These are phyloP conservation scores for Nephrotoma flavescens DNA, from an alignment of 2,888 invertebrate species.

Conservation along the genomic window DNA sequence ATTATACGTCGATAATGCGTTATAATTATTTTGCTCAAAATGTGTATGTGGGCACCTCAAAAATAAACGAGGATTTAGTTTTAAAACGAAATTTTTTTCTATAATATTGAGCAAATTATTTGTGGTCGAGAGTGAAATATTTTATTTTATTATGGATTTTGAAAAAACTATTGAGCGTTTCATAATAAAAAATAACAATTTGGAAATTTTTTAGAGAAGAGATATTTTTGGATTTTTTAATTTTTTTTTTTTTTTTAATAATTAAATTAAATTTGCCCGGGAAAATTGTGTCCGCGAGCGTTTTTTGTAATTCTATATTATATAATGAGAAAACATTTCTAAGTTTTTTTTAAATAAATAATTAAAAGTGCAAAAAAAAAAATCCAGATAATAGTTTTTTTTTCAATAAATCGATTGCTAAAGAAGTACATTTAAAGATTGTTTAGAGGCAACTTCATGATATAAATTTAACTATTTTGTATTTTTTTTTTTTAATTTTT, in stretches of 20 bases:
- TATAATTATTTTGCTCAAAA: too few species aligned
- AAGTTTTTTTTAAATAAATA: background rate
- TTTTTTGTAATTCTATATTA: background rate
- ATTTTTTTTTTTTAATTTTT: background rate
- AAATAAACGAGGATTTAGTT: background rate
- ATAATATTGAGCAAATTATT: background rate
- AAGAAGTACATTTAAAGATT: background rate
- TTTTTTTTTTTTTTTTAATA: background rate
- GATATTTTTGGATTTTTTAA: background rate
- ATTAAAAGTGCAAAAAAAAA: background rate
- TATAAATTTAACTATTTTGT: background rate
- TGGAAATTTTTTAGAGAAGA: background rate
- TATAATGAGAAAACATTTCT: background rate
- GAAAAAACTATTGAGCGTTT: too few species aligned
- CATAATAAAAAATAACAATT: too few species aligned
- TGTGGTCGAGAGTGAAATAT: background rate
- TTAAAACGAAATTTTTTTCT: background rate
- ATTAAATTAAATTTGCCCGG: background rate
- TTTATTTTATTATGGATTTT: too few species aligned
- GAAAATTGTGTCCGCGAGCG: background rate
- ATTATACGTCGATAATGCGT: too few species aligned
- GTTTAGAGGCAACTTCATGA: background rate
- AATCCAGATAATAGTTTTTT: background rate
- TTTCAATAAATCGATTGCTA: background rate
- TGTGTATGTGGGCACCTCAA: background rate